phyloP scores from a whole-genome alignment of 2,888 invertebrate species.

The Leptopilina syphax region DNA sequence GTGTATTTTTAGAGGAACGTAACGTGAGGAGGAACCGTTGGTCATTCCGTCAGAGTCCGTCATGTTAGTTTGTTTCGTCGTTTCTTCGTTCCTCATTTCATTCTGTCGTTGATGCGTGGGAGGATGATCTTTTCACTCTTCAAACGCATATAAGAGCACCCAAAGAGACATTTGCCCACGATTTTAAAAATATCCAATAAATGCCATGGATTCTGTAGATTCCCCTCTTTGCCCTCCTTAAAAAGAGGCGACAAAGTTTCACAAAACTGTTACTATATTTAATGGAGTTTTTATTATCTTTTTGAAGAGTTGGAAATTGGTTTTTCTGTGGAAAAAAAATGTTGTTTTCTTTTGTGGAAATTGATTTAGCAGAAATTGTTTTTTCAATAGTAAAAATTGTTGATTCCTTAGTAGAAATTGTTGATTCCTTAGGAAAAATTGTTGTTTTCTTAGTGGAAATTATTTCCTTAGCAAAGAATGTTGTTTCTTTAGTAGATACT shows the following conservation, averaged over 20 bases:
- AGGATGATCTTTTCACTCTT: conserved; percentile 45
- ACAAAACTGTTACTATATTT: neutral
- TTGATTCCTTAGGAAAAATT: no score
- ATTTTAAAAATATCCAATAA: conserved; percentile 33
- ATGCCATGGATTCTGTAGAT: neutral
- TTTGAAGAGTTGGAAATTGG: no score
- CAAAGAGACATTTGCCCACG: neutral
- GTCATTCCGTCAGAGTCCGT: conserved; percentile 57
- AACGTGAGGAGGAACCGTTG: conserved; percentile 72
- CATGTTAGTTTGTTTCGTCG: conserved; percentile 56
- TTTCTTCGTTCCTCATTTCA: conserved; percentile 54
- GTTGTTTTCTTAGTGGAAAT: no score
- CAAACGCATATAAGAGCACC: neutral
- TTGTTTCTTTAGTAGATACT: no score
- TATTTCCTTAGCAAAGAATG: no score
- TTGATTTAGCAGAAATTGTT: no score
- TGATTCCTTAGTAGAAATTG: no score
- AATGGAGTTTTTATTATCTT: no score
- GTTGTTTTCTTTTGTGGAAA: no score
- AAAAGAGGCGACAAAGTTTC: neutral
- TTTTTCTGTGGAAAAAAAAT: no score
- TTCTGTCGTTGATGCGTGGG: conserved; percentile 56
- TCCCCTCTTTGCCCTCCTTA: neutral
- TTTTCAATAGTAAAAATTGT: no score
- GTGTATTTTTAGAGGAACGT: conserved; percentile 76